Evolutionary conservation across 2,888 invertebrate species (phyloP).

Genomic region (Drosophila borborema): DNA sequence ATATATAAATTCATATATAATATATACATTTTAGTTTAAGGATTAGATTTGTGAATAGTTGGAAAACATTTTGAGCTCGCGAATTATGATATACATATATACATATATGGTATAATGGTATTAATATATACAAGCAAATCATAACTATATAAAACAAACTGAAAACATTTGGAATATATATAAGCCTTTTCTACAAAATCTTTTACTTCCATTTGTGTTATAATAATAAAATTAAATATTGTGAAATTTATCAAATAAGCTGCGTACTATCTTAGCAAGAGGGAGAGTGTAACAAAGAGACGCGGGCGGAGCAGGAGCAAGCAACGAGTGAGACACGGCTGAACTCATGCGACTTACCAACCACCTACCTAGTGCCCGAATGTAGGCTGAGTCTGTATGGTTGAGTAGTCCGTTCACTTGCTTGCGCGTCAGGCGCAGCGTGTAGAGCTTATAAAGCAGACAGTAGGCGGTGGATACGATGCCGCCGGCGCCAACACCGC

Average conservation of each 20-base stretch:
- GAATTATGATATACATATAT: background rate
- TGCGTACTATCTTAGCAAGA: slow-evolving; percentile 11
- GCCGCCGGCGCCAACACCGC: slow-evolving; percentile 99
- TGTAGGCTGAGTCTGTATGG: slow-evolving; percentile 98
- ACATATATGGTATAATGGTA: background rate
- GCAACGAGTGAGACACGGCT: slow-evolving; percentile 68
- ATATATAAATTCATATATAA: background rate
- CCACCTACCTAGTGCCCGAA: slow-evolving; percentile 94
- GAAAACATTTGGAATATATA: background rate
- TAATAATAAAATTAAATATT: background rate
- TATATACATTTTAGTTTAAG: background rate
- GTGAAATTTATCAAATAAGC: background rate
- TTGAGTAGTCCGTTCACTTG: slow-evolving; percentile 98
- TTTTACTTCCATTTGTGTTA: background rate
- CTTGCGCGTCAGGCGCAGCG: slow-evolving; percentile 97
- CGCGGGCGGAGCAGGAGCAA: slow-evolving; percentile 57
- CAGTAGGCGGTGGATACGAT: slow-evolving; percentile 99
- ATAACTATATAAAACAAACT: background rate
- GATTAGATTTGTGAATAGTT: background rate
- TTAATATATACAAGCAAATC: background rate
- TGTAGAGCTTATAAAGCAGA: slow-evolving; percentile 98
- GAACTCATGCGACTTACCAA: slow-evolving; percentile 85
- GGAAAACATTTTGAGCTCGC: background rate
- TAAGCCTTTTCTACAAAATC: too few relatives aligned
- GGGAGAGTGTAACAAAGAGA: background rate